A percentile compares a stretch with the other conserved stretches of the same genome.
Evolutionary conservation across 2,113 vertebrate genomes (phyloP).

Genomic region (Guaruba guarouba): DNA sequence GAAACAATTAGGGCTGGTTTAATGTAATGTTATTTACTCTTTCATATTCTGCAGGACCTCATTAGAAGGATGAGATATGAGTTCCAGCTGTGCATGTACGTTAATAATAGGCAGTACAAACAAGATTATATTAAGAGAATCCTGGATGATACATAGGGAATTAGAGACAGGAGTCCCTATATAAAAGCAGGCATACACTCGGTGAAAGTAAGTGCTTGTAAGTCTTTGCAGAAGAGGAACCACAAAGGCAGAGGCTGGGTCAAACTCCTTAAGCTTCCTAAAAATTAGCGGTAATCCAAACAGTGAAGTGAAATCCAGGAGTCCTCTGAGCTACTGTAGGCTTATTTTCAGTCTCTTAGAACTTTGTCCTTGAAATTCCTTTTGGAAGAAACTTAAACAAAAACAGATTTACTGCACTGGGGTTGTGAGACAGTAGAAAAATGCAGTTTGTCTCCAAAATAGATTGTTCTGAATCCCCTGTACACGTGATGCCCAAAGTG

Average conservation of each 20-base stretch:
- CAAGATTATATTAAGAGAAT: constrained; percentile 30
- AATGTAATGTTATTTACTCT: background rate
- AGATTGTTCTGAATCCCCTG: background rate
- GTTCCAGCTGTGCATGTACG: background rate
- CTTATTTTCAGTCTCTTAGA: background rate
- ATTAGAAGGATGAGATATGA: background rate
- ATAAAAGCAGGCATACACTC: background rate
- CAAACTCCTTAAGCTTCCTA: background rate
- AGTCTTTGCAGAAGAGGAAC: background rate
- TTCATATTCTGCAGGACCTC: background rate
- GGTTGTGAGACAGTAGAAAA: background rate
- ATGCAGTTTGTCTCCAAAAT: background rate
- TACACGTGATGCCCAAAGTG: background rate
- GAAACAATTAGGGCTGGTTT: background rate
- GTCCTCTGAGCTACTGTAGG: background rate
- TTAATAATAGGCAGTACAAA: constrained; percentile 35
- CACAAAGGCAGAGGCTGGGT: background rate
- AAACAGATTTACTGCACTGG: background rate
- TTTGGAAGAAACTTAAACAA: background rate
- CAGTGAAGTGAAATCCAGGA: background rate
- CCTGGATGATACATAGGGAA: background rate
- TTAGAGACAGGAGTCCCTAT: background rate
- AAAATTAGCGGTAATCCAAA: background rate
- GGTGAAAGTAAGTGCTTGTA: background rate
- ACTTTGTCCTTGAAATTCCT: background rate